A percentile compares a stretch with the other conserved stretches of the same genome.
phyloP scores from a whole-genome alignment of 2,797 vertebrate species.

The Lithobates sylvaticus region DNA sequence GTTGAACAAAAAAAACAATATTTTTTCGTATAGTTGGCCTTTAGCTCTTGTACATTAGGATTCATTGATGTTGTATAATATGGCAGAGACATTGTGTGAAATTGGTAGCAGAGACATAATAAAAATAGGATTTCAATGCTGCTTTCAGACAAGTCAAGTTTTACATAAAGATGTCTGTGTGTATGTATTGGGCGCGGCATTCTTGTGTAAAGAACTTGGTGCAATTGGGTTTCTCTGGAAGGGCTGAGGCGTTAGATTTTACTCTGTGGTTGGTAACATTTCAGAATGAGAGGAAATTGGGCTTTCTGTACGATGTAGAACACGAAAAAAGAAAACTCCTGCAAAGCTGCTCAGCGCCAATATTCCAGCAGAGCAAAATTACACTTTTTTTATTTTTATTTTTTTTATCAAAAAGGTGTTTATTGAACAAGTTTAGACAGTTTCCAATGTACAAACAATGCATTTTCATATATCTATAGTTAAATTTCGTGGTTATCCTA shows the following conservation, averaged over 20 bases:
- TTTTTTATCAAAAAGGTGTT: no score
- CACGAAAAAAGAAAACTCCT: not conserved
- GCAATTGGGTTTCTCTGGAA: not conserved
- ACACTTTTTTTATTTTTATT: no score
- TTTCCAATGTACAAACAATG: no score
- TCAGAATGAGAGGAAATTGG: not conserved
- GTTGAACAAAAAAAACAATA: no score
- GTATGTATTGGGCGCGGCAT: not conserved
- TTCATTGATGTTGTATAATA: no score
- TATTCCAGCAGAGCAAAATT: not conserved
- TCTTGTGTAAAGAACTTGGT: not conserved
- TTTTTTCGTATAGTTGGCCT: no score
- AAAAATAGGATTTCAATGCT: not conserved
- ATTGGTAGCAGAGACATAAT: not conserved
- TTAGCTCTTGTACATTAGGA: no score
- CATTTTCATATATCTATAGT: no score
- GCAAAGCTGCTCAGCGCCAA: not conserved
- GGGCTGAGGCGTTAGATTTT: not conserved
- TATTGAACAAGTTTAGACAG: no score
- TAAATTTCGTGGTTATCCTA: no score
- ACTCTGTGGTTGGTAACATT: conserved; percentile 1
- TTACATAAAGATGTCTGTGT: not conserved
- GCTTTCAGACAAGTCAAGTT: not conserved
- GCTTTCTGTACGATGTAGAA: not conserved
- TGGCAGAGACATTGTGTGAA: no score